phyloP scores from a whole-genome alignment of 2,113 vertebrate species.

The Toxostoma redivivum region DNA sequence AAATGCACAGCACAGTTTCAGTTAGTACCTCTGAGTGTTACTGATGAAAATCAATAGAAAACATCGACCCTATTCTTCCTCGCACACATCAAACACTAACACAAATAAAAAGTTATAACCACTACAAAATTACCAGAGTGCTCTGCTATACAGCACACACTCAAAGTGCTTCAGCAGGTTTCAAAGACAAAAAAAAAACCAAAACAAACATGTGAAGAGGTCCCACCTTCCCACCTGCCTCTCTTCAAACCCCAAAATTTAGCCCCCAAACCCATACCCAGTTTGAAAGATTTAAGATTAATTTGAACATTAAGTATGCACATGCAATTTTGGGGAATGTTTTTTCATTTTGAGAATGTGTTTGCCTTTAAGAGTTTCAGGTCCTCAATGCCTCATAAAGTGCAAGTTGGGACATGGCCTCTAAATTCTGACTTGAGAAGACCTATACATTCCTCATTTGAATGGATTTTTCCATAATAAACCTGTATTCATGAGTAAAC shows the following conservation, averaged over 20 bases:
- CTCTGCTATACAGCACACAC: neutral
- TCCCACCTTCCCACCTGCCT: neutral
- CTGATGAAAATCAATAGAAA: neutral
- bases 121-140: neutral
- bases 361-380: neutral
- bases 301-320: neutral
- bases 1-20: neutral
- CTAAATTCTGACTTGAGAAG: neutral
- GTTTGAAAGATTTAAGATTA: neutral
- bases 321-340: neutral
- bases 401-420: neutral
- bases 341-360: neutral
- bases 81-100: neutral
- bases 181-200: neutral
- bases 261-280: accelerated
- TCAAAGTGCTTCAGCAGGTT: neutral
- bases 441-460: neutral
- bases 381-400: neutral
- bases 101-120: neutral
- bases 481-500: neutral
- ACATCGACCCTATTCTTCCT: neutral
- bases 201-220: accelerated
- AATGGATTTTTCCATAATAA: neutral
- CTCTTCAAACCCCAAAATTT: neutral
- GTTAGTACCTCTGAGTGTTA: neutral